Evolutionary conservation across 2,113 vertebrate species (phyloP).

Genomic region (Aramus guarauna): DNA sequence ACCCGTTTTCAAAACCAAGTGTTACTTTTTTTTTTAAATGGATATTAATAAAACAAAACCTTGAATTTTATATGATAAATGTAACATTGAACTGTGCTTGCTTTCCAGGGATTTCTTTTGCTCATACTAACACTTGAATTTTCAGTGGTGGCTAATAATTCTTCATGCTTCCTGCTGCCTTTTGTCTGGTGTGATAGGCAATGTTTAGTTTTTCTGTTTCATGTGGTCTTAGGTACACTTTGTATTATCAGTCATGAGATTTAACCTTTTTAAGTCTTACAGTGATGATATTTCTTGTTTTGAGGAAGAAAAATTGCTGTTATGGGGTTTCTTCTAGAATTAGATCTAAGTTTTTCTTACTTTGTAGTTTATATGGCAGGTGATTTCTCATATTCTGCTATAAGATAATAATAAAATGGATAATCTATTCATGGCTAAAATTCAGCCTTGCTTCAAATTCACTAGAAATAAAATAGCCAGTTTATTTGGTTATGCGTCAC

Average conservation of each 20-base stretch:
- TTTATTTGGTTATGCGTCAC: background rate
- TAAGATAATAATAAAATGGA: background rate
- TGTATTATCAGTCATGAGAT: background rate
- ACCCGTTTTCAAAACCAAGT: background rate
- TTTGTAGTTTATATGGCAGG: background rate
- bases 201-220: background rate
- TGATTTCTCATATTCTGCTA: background rate
- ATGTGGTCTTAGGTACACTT: background rate
- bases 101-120: background rate
- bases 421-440: background rate
- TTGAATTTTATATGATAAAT: background rate
- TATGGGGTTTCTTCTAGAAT: background rate
- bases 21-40: background rate
- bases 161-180: background rate
- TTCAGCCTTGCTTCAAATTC: background rate
- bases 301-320: background rate
- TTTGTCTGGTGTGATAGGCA: background rate
- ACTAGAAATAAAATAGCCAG: background rate
- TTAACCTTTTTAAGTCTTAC: background rate
- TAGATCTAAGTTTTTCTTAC: background rate
- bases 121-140: background rate
- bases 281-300: background rate
- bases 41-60: background rate
- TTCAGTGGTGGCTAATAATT: background rate
- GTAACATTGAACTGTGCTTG: background rate